Base-by-base conservation (phyloP, 2,797 vertebrate genomes). In the Girardinus metallicus region DNA sequence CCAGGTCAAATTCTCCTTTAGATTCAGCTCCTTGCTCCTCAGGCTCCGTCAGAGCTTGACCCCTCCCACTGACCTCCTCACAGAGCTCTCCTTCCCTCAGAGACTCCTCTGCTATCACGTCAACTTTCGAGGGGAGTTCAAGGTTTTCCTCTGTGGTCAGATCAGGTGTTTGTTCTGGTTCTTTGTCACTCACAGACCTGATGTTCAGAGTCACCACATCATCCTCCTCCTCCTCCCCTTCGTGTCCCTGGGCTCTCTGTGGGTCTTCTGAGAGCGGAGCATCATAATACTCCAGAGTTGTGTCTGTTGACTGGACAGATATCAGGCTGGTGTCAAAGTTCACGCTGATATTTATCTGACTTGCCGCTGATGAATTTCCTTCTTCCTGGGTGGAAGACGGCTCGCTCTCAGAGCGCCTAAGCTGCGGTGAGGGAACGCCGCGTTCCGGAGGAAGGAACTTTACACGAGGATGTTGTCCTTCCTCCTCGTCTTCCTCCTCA, bases 261-360 rank as follows among this genome's bases (percentile, higher is more conserved):
- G 94, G 90, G 44, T 96, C 95, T 8, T 86, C 90, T 13, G 95
- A 93, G 3, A 93, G 94, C 12, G 94, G 95, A 12, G 97, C 96
- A 84, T 98, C 97, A 6, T 96, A 96, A 85, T 93, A 98, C 72
- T 98, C 97, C 53, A 97, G 90, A 15, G 96, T 96, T 49, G 96
- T 96, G 83, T 98, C 96, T 41, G 96, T 94, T 36, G 97, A 97
- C 29, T 83, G 94, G 47, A 90, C 79, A 77, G 97, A 97, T 1
- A 81, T 26, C 0, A 86, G 90, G 84, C 96, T 97, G 0, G 93
- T 88, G 80, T 97, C 96, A 83, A 95, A 91, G 16, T 91, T 95
- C 83, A 96, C 87, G 81, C 68, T 92, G 36, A 94, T 82, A 18
- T 46, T 79, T 18, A 75, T 39, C 18, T 70, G 84, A 1, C 74